Evolutionary conservation across 1,140 invertebrate species (phyloP).

Genomic region (Drosophila quadrilineata): DNA sequence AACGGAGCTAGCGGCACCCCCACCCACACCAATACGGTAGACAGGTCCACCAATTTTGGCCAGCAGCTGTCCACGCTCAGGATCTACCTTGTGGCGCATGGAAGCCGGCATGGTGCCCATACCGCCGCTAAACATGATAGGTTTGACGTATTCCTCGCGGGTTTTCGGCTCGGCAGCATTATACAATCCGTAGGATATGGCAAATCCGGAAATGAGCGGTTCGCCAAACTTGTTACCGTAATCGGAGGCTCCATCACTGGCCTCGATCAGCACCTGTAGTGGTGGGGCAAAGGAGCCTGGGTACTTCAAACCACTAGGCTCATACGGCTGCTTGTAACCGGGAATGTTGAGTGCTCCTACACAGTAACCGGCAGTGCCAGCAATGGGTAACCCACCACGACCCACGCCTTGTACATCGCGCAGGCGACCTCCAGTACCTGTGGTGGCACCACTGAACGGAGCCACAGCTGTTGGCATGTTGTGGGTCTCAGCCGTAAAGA

Average conservation of each 20-base stretch:
- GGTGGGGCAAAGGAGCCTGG: slow-evolving; percentile 95
- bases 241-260: slow-evolving; percentile 98
- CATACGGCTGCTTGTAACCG: slow-evolving; percentile 93
- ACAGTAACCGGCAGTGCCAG: slow-evolving; percentile 97
- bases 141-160: slow-evolving; percentile 97
- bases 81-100: slow-evolving; percentile 57
- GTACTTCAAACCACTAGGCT: slow-evolving; percentile 88
- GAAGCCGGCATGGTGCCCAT: slow-evolving; percentile 89
- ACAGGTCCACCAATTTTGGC: slow-evolving; percentile 98
- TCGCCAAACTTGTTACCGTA: slow-evolving; percentile 99
- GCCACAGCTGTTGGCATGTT: slow-evolving; percentile 98
- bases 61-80: slow-evolving; percentile 86
- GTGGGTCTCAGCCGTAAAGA: slow-evolving; percentile 99
- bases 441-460: slow-evolving; percentile 97
- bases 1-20: slow-evolving; percentile 97
- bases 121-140: slow-evolving; percentile 99
- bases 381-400: slow-evolving; percentile 94
- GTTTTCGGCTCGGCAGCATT: slow-evolving; percentile 83
- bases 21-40: slow-evolving; percentile 98
- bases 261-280: slow-evolving; percentile 94
- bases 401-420: slow-evolving; percentile 97
- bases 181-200: slow-evolving; percentile 92
- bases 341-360: slow-evolving; percentile 95
- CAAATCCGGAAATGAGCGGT: slow-evolving; percentile 95
- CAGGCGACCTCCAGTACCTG: slow-evolving; percentile 97